Evolutionary conservation across 2,113 vertebrate species (phyloP).

Genomic region (Eublepharis macularius): DNA sequence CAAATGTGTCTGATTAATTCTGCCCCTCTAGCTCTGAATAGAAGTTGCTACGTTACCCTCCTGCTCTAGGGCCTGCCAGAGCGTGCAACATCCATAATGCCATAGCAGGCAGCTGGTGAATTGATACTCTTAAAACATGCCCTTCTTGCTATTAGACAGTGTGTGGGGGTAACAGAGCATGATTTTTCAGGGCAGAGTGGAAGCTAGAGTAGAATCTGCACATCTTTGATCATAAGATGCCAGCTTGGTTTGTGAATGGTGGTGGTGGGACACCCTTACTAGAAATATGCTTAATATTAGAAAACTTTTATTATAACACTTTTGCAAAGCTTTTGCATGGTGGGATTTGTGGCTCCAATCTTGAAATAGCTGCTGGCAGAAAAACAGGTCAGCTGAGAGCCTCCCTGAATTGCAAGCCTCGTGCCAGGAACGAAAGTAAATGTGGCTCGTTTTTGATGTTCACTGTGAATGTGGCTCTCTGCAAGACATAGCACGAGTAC

Average conservation of each 20-base stretch:
- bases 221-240: constrained; percentile 5
- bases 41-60: constrained; percentile 70
- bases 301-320: background rate
- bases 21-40: constrained; percentile 69
- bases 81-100: constrained; percentile 64
- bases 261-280: background rate
- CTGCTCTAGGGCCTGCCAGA: constrained; percentile 63
- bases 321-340: too few species aligned
- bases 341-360: too few species aligned
- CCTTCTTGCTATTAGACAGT: constrained; percentile 47
- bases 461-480: too few species aligned
- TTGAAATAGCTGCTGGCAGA: too few species aligned
- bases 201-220: constrained; percentile 35
- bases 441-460: too few species aligned
- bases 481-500: too few species aligned
- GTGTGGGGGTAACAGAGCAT: constrained; percentile 37
- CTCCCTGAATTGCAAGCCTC: too few species aligned
- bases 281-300: background rate
- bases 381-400: too few species aligned
- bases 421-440: too few species aligned
- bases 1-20: constrained; percentile 70
- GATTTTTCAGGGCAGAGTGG: constrained; percentile 53
- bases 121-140: constrained; percentile 61
- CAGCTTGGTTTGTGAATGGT: background rate
- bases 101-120: constrained; percentile 71